A percentile compares a stretch with the other conserved stretches of the same genome.
Evolutionary conservation across 2,797 vertebrate genomes (phyloP).

Genomic region (Danio kyathit): DNA sequence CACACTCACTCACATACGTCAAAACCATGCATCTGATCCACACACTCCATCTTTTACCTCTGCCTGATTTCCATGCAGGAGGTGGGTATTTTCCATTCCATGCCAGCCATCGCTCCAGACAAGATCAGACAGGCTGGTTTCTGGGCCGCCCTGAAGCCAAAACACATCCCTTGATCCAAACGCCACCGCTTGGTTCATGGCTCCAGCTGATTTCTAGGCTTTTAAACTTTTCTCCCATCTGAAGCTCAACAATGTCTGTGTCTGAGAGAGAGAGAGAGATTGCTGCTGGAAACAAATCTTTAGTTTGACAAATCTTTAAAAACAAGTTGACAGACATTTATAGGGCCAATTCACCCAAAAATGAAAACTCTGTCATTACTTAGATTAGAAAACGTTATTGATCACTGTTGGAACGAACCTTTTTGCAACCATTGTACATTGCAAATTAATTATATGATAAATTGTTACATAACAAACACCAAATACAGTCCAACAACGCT

Average conservation of each 20-base stretch:
- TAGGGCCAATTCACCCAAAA: too few relatives aligned
- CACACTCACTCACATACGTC: conserved; percentile 69
- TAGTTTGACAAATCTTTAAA: not conserved
- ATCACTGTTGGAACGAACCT: too few relatives aligned
- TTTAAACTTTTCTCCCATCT: not conserved
- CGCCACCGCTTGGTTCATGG: not conserved
- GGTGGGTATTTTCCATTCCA: conserved; percentile 50
- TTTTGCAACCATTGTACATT: too few relatives aligned
- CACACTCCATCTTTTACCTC: not conserved
- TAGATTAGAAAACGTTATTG: too few relatives aligned
- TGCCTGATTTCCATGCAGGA: not conserved
- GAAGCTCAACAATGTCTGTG: conserved; percentile 15
- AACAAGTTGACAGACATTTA: not conserved
- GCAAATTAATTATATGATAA: too few relatives aligned
- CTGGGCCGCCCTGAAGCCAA: conserved; percentile 2
- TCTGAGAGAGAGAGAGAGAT: not conserved
- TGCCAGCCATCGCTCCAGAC: conserved; percentile 44
- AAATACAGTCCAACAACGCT: too few relatives aligned
- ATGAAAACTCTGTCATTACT: too few relatives aligned
- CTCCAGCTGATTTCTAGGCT: not conserved
- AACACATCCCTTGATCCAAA: conserved; percentile 11
- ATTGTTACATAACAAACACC: too few relatives aligned
- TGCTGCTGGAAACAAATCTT: not conserved
- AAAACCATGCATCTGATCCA: conserved; percentile 58
- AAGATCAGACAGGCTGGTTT: conserved; percentile 32